Percentiles rank a stretch among this genome's conserved stretches.
phyloP scores from a whole-genome alignment of 2,888 invertebrate species.

The Allophyes oxyacanthae region DNA sequence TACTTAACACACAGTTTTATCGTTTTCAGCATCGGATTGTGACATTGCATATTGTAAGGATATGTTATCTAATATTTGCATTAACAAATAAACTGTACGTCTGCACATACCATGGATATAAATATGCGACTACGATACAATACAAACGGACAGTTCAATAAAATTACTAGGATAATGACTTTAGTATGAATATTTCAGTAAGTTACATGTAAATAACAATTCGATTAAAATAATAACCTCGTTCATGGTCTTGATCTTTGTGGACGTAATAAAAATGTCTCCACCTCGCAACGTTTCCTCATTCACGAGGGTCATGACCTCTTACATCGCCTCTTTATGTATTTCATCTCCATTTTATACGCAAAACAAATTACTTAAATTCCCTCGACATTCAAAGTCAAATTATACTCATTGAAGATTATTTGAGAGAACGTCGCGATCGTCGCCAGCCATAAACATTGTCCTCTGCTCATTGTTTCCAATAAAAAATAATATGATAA shows the following conservation, averaged over 20 bases:
- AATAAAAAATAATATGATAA: constrained; percentile 79
- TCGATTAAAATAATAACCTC: constrained; percentile 45
- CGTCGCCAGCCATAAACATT: constrained; percentile 59
- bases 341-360: constrained; percentile 53
- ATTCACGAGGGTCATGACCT: constrained; percentile 55
- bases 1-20: constrained; percentile 62
- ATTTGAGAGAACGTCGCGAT: constrained; percentile 47
- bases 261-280: constrained; percentile 53
- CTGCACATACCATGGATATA: constrained; percentile 8
- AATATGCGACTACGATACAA: constrained; percentile 18
- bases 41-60: constrained; percentile 47
- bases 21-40: constrained; percentile 51
- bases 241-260: constrained; percentile 52
- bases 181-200: constrained; percentile 29
- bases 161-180: constrained; percentile 26
- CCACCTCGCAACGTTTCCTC: constrained; percentile 51
- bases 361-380: constrained; percentile 45
- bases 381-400: constrained; percentile 44
- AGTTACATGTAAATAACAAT: constrained; percentile 38
- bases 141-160: constrained; percentile 24
- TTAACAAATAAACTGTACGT: constrained; percentile 22
- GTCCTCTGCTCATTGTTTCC: constrained; percentile 68
- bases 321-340: constrained; percentile 45
- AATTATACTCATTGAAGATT: constrained; percentile 56
- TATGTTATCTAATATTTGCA: constrained; percentile 36